Base-by-base conservation (phyloP, 92 coral and sea anemone genomes). In the Pocillopora grandis region DNA sequence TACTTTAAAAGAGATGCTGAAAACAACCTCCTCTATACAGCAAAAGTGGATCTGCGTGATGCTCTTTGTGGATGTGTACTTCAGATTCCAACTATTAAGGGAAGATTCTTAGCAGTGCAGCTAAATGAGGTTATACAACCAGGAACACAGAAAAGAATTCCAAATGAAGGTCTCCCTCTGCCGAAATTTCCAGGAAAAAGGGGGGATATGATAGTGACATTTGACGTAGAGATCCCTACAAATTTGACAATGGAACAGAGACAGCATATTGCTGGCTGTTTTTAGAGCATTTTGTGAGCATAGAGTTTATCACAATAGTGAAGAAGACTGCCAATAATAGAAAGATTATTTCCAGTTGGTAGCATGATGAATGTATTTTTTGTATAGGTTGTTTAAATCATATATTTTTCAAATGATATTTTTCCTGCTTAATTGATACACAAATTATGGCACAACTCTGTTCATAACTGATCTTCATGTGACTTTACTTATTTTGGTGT, bases 91-190 rank as follows among this genome's bases (percentile, higher is more conserved):
- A 93, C 98, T 31, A 91, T 97, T 27, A 91, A 92, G 65, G 99
- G 99, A 16, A 85, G 90, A 87, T 83, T 90, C 1, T 89, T 94
- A 64, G 78, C 92, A 11, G 84, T 97, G 13, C 98, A 97, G 74
- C 92, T 94, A 16, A 92, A 91, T 87, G 99, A 97, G 66, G 96
- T 97, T 1, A 95, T 97, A 2, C 95, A 94, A 71, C 99, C 99
- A 55, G 99, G 99, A 61, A 92, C 91, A n/a, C 95, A 92, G 73
- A 97, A 94, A 63, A 86, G 92, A 31, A 92, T 92, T 66, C 95
- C 92, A 8, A 98, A 98, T 0, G 98, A 97, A 84, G 99, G 99
- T 13, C 84, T 97, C 16, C 99, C 99, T 3, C 77, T 92, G 10
- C 98, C 99, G 10, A 97, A 97, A 84, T 71, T 79, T 42, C 89